Evolutionary conservation across 2,888 invertebrate species (phyloP).

Genomic region (Sinopyrophorus schimmeli): DNA sequence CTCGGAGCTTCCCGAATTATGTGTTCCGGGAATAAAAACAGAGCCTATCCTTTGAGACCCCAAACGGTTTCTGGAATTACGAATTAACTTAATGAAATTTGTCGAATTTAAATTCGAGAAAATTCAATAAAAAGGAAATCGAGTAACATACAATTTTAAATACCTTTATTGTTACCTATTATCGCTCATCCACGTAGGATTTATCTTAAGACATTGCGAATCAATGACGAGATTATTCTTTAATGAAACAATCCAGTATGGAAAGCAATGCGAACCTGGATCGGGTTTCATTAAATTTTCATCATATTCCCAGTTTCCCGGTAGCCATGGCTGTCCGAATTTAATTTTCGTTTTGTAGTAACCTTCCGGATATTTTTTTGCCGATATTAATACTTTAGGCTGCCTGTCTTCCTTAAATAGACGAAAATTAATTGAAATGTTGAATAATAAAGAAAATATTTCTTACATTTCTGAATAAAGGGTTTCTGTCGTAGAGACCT

Average conservation of each 20-base stretch:
- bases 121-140: constrained; percentile 8
- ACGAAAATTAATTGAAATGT: not conserved
- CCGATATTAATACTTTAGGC: constrained; percentile 52
- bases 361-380: constrained; percentile 54
- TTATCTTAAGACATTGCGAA: constrained; percentile 74
- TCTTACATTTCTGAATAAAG: constrained; percentile 48
- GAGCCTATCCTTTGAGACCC: constrained; percentile 62
- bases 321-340: constrained; percentile 61
- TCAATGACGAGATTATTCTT: constrained; percentile 63
- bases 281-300: constrained; percentile 45
- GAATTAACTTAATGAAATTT: too few species aligned
- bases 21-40: constrained; percentile 71
- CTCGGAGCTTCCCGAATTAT: constrained; percentile 65
- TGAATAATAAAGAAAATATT: not conserved
- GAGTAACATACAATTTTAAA: constrained; percentile 36
- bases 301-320: constrained; percentile 63
- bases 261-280: constrained; percentile 64
- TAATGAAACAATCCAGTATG: constrained; percentile 73
- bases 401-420: constrained; percentile 52
- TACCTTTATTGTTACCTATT: constrained; percentile 54
- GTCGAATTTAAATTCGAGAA: too few species aligned
- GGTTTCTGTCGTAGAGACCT: constrained; percentile 47
- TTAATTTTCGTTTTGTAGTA: constrained; percentile 59
- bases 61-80: constrained; percentile 57
- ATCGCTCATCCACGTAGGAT: constrained; percentile 86